A percentile compares a stretch with the other conserved stretches of the same genome.
phyloP scores from a whole-genome alignment of 2,797 vertebrate species.

The Hylomyscus alleni region DNA sequence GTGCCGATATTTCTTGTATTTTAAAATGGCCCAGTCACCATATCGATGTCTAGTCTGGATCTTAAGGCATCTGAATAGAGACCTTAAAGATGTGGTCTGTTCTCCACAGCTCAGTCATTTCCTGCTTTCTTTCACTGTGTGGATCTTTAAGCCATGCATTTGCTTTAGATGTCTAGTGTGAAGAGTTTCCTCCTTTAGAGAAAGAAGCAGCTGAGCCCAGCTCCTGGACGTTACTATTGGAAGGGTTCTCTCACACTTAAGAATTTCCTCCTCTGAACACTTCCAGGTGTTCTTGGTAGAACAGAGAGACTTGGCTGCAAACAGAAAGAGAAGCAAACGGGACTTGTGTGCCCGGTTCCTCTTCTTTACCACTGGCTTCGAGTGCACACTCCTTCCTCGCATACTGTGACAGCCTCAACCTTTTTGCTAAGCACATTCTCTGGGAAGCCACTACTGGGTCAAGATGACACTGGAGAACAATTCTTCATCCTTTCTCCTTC shows the following conservation, averaged over 20 bases:
- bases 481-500: background rate
- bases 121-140: background rate
- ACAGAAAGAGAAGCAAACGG: background rate
- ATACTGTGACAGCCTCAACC: background rate
- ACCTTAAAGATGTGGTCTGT: background rate
- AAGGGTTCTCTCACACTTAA: background rate
- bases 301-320: background rate
- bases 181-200: constrained; percentile 7
- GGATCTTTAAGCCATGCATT: background rate
- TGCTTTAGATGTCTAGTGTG: background rate
- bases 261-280: background rate
- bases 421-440: background rate
- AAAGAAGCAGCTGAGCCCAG: background rate
- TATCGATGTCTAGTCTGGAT: background rate
- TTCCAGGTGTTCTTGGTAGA: background rate
- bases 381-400: background rate
- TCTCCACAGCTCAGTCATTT: background rate
- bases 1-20: background rate
- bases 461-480: background rate
- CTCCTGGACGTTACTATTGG: background rate
- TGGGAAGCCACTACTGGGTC: background rate
- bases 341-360: background rate
- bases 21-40: background rate
- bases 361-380: background rate
- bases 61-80: constrained; percentile 37